Conservation (phyloP, 1,140 invertebrate genomes). For the Drosophila kohkoa region DNA sequence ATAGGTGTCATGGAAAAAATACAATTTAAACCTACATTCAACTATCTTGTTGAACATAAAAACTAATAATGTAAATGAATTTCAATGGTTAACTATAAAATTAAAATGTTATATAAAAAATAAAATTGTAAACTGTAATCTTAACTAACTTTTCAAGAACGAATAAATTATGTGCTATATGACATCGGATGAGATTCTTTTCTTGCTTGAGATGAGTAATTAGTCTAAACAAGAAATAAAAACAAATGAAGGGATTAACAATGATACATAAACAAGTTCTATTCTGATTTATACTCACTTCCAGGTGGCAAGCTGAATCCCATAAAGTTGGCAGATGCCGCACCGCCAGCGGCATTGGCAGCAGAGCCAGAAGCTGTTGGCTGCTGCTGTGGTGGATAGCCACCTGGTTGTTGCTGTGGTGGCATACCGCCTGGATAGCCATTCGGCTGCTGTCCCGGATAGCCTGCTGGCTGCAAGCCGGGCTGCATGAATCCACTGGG, state of each 20-base stretch:
- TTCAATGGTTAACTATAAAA: no score
- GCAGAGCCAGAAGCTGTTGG: conserved; percentile 38
- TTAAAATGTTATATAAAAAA: neutral
- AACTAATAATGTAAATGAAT: no score
- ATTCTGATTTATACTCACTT: conserved; percentile 68
- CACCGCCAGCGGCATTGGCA: conserved; percentile 53
- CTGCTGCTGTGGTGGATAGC: conserved; percentile 59
- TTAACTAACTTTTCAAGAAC: no score
- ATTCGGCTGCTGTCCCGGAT: conserved; percentile 67
- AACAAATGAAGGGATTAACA: neutral
- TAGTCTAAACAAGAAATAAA: conserved; percentile 27
- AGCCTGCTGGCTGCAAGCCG: conserved; percentile 51
- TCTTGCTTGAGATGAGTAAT: conserved; percentile 18
- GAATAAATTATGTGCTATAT: neutral
- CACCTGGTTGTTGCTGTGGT: conserved; percentile 53
- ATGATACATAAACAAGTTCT: neutral
- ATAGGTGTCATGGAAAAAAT: no score
- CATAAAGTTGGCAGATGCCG: conserved; percentile 63
- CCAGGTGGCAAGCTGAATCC: conserved; percentile 78
- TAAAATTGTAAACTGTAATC: no score
- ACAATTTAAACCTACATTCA: no score
- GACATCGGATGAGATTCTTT: neutral
- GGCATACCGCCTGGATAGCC: conserved; percentile 42
- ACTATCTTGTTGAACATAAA: no score
- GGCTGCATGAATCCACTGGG: conserved; percentile 66